A percentile compares a stretch with the other conserved stretches of the same genome.
phyloP scores from a whole-genome alignment of 2,888 invertebrate species.

The Sicus ferrugineus region DNA sequence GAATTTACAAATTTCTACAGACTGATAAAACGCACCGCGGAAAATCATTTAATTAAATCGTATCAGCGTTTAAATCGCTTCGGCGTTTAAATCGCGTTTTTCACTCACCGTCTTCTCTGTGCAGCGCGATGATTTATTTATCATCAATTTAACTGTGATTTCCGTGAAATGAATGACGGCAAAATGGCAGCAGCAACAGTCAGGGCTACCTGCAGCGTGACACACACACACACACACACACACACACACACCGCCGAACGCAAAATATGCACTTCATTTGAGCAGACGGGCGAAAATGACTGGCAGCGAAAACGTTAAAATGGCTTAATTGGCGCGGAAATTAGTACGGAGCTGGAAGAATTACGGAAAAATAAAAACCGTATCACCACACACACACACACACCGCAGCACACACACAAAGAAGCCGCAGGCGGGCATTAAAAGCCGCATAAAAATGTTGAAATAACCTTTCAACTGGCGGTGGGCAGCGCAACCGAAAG shows the following conservation, averaged over 20 bases:
- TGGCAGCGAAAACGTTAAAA: neutral
- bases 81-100: neutral
- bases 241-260: neutral
- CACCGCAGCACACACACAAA: neutral
- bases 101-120: neutral
- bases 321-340: neutral
- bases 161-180: slow-evolving; percentile 6
- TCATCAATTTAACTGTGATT: neutral
- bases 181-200: slow-evolving; percentile 17
- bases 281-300: neutral
- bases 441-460: neutral
- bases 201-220: neutral
- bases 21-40: too few relatives aligned
- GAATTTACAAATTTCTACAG: too few relatives aligned
- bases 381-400: neutral
- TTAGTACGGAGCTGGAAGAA: too few relatives aligned
- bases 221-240: neutral
- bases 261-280: too few relatives aligned
- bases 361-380: neutral
- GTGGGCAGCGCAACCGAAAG: neutral
- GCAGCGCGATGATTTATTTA: neutral
- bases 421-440: neutral
- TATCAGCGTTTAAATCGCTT: too few relatives aligned
- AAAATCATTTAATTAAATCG: too few relatives aligned
- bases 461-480: neutral